Percentiles rank a stretch among this genome's conserved stretches.
phyloP scores from a whole-genome alignment of 2,113 vertebrate genomes.

The Rhabdomys dilectus region DNA sequence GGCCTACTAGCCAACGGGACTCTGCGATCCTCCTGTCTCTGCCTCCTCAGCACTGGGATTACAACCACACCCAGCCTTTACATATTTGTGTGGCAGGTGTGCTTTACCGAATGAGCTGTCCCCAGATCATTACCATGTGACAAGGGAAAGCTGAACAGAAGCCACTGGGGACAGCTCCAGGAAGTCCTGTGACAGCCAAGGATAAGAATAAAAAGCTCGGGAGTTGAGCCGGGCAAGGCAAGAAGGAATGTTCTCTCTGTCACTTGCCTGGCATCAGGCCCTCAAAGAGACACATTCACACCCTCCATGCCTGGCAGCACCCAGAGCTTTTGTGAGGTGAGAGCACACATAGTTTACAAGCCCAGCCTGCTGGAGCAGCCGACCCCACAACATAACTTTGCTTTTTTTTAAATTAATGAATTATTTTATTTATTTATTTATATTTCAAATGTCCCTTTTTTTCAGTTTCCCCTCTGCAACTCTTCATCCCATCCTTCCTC shows the following conservation, averaged over 20 bases:
- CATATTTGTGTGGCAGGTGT: not conserved
- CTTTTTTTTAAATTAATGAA: fast-evolving
- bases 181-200: not conserved
- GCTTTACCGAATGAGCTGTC: not conserved
- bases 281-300: fast-evolving
- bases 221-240: not conserved
- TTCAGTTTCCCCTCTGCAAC: too few species aligned
- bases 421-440: too few species aligned
- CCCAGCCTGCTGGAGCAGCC: not conserved
- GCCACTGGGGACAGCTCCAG: not conserved
- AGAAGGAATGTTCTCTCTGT: too few species aligned
- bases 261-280: not conserved
- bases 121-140: not conserved
- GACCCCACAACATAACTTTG: too few species aligned
- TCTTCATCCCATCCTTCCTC: too few species aligned
- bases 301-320: not conserved
- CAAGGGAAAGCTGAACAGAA: not conserved
- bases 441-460: too few species aligned
- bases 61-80: not conserved
- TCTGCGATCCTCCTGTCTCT: not conserved
- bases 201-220: fast-evolving
- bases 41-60: not conserved
- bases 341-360: fast-evolving
- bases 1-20: not conserved
- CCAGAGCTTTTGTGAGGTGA: not conserved